A percentile compares a stretch with the other conserved stretches of the same genome.
phyloP scores from a whole-genome alignment of 2,888 invertebrate genomes.

The Paralinhomoeus sp. region DNA sequence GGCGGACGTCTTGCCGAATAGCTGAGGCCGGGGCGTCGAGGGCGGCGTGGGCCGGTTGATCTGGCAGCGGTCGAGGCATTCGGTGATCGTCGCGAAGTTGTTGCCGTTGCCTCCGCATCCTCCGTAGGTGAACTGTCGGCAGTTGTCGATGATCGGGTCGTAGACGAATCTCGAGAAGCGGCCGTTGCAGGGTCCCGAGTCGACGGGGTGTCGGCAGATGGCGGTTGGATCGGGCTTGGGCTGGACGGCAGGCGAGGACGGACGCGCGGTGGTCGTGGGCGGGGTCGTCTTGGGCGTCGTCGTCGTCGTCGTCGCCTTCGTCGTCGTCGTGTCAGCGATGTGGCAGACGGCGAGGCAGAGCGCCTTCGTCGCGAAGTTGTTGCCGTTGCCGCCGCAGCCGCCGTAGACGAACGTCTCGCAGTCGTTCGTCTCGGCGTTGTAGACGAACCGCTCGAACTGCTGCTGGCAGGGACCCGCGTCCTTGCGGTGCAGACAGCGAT shows the following conservation, averaged over 20 bases:
- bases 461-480: too few species aligned
- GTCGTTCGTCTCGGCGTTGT: not conserved
- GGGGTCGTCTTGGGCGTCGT: too few species aligned
- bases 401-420: not conserved
- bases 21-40: too few species aligned
- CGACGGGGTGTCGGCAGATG: conserved; percentile 21
- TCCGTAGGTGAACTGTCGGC: conserved; percentile 18
- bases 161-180: conserved; percentile 23
- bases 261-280: too few species aligned
- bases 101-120: conserved; percentile 21
- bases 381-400: conserved; percentile 1
- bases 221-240: conserved; percentile 6
- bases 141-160: conserved; percentile 16
- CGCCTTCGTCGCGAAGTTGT: conserved; percentile 6
- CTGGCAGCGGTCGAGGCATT: conserved; percentile 8
- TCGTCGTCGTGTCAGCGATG: too few species aligned
- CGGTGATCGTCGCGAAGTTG: conserved; percentile 18
- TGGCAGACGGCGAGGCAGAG: not conserved
- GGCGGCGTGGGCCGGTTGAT: too few species aligned
- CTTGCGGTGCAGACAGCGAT: too few species aligned
- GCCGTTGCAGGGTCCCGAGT: conserved; percentile 21
- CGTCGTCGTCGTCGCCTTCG: too few species aligned
- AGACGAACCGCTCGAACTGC: not conserved
- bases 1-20: too few species aligned
- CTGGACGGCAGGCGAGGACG: too few species aligned